A percentile compares a stretch with the other conserved stretches of the same genome.
Conservation (phyloP, 2,888 invertebrate species). For the Cynaeus angustus region DNA sequence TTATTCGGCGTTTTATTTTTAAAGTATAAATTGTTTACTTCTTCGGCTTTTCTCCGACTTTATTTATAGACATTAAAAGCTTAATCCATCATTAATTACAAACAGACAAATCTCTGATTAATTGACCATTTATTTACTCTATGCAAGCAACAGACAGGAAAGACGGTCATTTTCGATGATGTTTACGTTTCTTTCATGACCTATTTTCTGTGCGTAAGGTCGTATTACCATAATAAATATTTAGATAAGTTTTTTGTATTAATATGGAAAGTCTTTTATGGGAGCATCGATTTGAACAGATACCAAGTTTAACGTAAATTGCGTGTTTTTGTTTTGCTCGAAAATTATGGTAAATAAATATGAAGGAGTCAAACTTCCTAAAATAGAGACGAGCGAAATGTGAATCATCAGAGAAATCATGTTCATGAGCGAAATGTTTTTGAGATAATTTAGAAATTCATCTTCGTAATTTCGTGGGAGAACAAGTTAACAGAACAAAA, state of each 20-base stretch:
- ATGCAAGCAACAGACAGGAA: constrained; percentile 7
- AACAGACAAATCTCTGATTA: constrained; percentile 26
- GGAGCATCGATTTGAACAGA: not conserved
- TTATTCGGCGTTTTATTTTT: constrained; percentile 17
- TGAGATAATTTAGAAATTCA: too few relatives aligned
- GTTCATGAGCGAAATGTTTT: too few relatives aligned
- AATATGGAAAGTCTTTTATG: constrained; percentile 4
- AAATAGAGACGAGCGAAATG: too few relatives aligned
- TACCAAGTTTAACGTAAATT: too few relatives aligned
- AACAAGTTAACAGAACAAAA: too few relatives aligned
- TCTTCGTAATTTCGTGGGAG: too few relatives aligned
- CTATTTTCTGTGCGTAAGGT: constrained; percentile 19
- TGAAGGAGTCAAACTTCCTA: too few relatives aligned
- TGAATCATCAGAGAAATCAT: too few relatives aligned
- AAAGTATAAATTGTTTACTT: constrained; percentile 34
- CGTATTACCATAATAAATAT: constrained; percentile 37
- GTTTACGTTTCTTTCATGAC: constrained; percentile 26
- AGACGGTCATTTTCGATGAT: constrained; percentile 16
- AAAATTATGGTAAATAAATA: too few relatives aligned
- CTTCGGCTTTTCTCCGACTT: constrained; percentile 6
- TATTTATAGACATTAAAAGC: constrained; percentile 33
- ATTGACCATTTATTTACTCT: constrained; percentile 17
- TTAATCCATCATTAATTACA: constrained; percentile 36
- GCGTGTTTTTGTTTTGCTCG: too few relatives aligned
- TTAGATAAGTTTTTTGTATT: constrained; percentile 38